These are phyloP conservation scores for Eremophila alpestris DNA, from an alignment of 2,797 vertebrate species.

Conservation along the genomic window DNA sequence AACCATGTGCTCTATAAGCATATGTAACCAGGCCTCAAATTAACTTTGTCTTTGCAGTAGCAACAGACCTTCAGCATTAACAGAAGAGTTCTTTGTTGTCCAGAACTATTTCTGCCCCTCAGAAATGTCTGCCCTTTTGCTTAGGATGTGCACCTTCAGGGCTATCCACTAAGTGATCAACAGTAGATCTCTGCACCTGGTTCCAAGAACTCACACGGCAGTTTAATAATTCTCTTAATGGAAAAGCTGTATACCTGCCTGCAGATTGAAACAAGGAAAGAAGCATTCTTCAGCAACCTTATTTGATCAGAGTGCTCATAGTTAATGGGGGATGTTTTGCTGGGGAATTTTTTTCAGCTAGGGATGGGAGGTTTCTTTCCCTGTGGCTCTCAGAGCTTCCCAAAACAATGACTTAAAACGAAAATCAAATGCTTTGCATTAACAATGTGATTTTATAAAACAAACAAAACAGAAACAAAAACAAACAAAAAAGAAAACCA, in stretches of 20 bases:
- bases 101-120: neutral
- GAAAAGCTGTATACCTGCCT: neutral
- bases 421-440: neutral
- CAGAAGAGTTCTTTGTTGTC: neutral
- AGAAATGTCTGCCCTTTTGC: neutral
- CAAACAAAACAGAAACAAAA: neutral
- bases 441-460: neutral
- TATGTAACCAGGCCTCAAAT: neutral
- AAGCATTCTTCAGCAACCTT: neutral
- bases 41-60: neutral
- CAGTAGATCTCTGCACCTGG: neutral
- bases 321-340: neutral
- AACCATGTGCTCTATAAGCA: neutral
- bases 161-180: neutral
- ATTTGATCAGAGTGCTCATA: neutral
- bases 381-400: neutral
- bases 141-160: neutral
- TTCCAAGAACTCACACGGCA: neutral
- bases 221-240: neutral
- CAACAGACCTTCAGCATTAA: neutral
- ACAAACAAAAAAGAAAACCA: neutral
- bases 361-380: neutral
- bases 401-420: neutral
- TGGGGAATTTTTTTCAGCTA: neutral
- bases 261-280: neutral